A percentile compares a stretch with the other conserved stretches of the same genome.
These are phyloP conservation scores for Pseudomyrmex flavicornis DNA, from an alignment of 1,140 invertebrate species.

Conservation along the genomic window DNA sequence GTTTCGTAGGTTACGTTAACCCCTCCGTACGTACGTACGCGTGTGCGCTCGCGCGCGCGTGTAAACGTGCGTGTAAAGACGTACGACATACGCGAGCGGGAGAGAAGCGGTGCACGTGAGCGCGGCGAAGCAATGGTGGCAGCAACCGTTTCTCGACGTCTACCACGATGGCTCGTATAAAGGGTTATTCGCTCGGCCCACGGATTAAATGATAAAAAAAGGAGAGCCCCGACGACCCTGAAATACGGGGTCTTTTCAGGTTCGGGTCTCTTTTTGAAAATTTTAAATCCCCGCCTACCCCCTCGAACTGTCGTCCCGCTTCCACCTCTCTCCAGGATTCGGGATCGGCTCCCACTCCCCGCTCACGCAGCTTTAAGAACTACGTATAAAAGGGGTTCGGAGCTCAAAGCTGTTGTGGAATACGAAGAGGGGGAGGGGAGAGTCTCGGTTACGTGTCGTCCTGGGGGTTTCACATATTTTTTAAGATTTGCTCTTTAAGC, in stretches of 20 bases:
- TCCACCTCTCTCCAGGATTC: constrained; percentile 61
- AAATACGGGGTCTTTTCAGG: constrained; percentile 84
- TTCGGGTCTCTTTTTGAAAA: constrained; percentile 83
- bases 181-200: constrained; percentile 83
- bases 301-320: constrained; percentile 42
- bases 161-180: constrained; percentile 74
- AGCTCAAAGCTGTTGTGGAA: constrained; percentile 75
- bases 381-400: constrained; percentile 80
- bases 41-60: constrained; percentile 18
- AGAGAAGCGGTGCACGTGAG: constrained; percentile 54
- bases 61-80: constrained; percentile 22
- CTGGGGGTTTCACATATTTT: constrained; percentile 83
- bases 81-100: constrained; percentile 28
- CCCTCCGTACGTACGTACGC: constrained; percentile 22
- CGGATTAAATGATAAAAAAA: constrained; percentile 85
- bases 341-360: constrained; percentile 22
- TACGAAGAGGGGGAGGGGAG: constrained; percentile 62
- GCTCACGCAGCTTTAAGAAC: constrained; percentile 80
- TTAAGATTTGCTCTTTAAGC: constrained; percentile 85
- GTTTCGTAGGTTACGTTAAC: constrained; percentile 61
- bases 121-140: not conserved
- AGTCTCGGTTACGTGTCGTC: constrained; percentile 64
- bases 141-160: constrained; percentile 47
- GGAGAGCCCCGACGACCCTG: constrained; percentile 69
- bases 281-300: constrained; percentile 77